Conservation (phyloP, 2,888 invertebrate species). For the Lottia gigantea region DNA sequence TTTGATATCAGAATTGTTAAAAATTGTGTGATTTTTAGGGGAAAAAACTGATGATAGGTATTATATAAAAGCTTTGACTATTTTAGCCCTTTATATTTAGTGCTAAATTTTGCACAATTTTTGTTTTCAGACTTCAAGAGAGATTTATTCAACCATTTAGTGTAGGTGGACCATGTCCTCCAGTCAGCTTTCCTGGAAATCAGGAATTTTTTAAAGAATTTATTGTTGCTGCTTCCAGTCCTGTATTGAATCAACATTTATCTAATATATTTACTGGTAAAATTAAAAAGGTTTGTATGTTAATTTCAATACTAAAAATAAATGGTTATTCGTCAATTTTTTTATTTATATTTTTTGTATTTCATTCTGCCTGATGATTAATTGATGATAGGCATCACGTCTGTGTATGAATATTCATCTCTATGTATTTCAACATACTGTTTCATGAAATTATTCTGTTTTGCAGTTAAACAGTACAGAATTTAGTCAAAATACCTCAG, state of each 20-base stretch:
- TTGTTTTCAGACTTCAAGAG: constrained; percentile 68
- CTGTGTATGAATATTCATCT: too few relatives aligned
- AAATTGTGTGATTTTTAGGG: too few relatives aligned
- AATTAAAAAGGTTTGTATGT: constrained; percentile 73
- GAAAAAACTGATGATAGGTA: not conserved
- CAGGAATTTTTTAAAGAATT: constrained; percentile 82
- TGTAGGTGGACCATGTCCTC: constrained; percentile 65
- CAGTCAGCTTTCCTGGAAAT: constrained; percentile 65
- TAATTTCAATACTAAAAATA: too few relatives aligned
- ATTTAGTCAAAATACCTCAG: constrained; percentile 24
- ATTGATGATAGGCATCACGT: too few relatives aligned
- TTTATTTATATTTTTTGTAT: too few relatives aligned
- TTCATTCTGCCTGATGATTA: too few relatives aligned
- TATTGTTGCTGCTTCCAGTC: constrained; percentile 72
- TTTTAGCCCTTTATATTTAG: too few relatives aligned
- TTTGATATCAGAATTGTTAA: too few relatives aligned
- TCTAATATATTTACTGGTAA: constrained; percentile 78
- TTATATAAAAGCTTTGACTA: too few relatives aligned
- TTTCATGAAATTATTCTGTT: not conserved
- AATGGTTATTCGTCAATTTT: too few relatives aligned
- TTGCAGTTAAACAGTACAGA: constrained; percentile 38
- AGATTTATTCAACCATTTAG: constrained; percentile 69
- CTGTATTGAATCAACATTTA: constrained; percentile 77
- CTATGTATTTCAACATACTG: too few relatives aligned
- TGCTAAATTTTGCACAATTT: constrained; percentile 4